These are phyloP conservation scores for Metaphire vulgaris DNA, from an alignment of 1,140 invertebrate species.

Conservation along the genomic window DNA sequence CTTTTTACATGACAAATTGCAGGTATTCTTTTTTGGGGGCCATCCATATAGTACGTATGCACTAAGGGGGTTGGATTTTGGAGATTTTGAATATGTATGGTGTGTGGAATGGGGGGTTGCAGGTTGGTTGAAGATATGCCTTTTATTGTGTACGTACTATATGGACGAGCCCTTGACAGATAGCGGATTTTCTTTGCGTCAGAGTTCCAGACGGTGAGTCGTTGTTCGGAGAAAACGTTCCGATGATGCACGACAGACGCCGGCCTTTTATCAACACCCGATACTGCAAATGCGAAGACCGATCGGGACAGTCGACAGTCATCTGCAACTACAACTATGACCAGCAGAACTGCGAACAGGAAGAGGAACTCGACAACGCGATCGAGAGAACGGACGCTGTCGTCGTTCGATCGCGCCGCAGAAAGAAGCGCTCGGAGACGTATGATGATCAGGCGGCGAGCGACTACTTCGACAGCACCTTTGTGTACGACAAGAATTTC, in stretches of 20 bases:
- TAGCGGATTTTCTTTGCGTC: no score
- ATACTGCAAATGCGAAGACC: conserved; percentile 19
- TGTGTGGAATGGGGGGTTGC: no score
- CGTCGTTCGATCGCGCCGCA: neutral
- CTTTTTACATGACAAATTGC: no score
- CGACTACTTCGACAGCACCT: conserved; percentile 10
- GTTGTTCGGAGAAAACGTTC: conserved; percentile 14
- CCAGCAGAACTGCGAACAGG: conserved; percentile 11
- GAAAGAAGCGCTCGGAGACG: neutral
- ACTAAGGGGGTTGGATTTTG: no score
- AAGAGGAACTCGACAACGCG: conserved; percentile 1
- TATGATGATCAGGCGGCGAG: neutral
- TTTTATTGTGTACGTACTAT: no score
- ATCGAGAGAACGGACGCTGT: neutral
- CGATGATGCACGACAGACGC: neutral
- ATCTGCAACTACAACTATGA: conserved; percentile 18
- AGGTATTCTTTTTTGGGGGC: no score
- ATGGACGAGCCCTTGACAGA: no score
- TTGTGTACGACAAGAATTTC: conserved; percentile 11
- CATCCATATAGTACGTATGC: no score
- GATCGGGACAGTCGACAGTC: conserved; percentile 15
- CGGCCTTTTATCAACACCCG: neutral
- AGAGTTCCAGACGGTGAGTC: conserved; percentile 20
- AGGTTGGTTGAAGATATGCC: no score
- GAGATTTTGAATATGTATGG: no score